phyloP scores from a whole-genome alignment of 2,888 invertebrate genomes.

The Patella pellucida region DNA sequence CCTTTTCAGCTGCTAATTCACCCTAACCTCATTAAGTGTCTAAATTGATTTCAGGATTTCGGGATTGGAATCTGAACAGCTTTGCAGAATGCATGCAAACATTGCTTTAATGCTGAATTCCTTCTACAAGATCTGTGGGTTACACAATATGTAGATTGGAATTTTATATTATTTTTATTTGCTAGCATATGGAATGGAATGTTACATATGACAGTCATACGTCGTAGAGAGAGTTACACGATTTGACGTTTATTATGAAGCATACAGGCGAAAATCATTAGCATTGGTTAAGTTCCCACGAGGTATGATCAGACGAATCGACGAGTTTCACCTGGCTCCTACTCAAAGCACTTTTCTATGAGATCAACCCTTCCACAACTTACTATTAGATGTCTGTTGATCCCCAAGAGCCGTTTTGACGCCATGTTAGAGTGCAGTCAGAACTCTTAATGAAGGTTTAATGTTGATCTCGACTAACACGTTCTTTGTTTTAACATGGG shows the following conservation, averaged over 20 bases:
- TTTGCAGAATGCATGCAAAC: too few species aligned
- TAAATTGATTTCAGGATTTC: too few species aligned
- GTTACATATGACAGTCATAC: slow-evolving; percentile 2
- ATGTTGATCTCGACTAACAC: background rate
- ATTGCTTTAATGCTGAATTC: too few species aligned
- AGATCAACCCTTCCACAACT: background rate
- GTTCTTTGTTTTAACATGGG: background rate
- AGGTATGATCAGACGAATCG: background rate
- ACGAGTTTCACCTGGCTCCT: background rate
- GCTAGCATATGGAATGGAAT: too few species aligned
- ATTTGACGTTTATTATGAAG: background rate
- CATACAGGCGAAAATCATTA: background rate
- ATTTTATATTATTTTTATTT: too few species aligned
- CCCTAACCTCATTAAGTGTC: too few species aligned
- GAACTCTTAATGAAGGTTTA: slow-evolving; percentile 7
- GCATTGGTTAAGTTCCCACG: background rate
- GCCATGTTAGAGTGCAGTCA: slow-evolving; percentile 8
- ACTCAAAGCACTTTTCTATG: background rate
- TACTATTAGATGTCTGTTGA: background rate
- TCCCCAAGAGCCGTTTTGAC: slow-evolving; percentile 6
- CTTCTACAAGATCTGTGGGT: too few species aligned
- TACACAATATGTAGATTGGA: too few species aligned
- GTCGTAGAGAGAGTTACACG: background rate
- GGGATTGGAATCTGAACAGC: too few species aligned
- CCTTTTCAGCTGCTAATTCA: too few species aligned